These are phyloP conservation scores for Strongylocentrotus purpuratus DNA, from an alignment of 35 echinoderm and acorn worm genomes.

Conservation along the genomic window DNA sequence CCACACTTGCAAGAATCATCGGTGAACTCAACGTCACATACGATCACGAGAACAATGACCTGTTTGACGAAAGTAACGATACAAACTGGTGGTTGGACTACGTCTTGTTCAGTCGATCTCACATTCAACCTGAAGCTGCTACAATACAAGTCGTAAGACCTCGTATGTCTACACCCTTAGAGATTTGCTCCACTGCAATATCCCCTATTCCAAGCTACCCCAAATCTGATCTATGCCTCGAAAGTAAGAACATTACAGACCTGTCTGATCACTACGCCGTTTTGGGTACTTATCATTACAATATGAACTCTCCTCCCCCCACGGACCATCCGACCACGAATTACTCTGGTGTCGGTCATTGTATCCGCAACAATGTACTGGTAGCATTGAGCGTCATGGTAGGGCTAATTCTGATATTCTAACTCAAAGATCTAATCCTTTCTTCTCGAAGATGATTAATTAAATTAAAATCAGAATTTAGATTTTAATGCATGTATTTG, in stretches of 20 bases:
- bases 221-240: neutral
- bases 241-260: slow-evolving; percentile 55
- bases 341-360: neutral
- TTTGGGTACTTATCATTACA: slow-evolving; percentile 62
- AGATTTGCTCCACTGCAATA: slow-evolving; percentile 51
- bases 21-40: slow-evolving; percentile 72
- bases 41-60: slow-evolving; percentile 71
- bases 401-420: neutral
- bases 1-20: slow-evolving; percentile 37
- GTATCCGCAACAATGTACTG: neutral
- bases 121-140: slow-evolving; percentile 58
- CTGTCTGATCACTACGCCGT: slow-evolving; percentile 80
- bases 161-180: slow-evolving; percentile 44
- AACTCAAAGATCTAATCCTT: neutral
- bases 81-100: slow-evolving; percentile 78
- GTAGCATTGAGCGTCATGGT: neutral
- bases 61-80: slow-evolving; percentile 57
- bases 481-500: too few species aligned
- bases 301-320: neutral
- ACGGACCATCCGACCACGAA: neutral
- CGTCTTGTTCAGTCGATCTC: slow-evolving; percentile 69
- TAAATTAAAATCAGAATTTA: too few species aligned
- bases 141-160: slow-evolving; percentile 67
- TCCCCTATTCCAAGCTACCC: slow-evolving; percentile 58
- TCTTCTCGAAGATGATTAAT: too few species aligned